Evolutionary conservation across 2,113 vertebrate genomes (phyloP), one percentile per base, ranked within the genome.

Genomic region (Phalacrocorax carbo): DNA sequence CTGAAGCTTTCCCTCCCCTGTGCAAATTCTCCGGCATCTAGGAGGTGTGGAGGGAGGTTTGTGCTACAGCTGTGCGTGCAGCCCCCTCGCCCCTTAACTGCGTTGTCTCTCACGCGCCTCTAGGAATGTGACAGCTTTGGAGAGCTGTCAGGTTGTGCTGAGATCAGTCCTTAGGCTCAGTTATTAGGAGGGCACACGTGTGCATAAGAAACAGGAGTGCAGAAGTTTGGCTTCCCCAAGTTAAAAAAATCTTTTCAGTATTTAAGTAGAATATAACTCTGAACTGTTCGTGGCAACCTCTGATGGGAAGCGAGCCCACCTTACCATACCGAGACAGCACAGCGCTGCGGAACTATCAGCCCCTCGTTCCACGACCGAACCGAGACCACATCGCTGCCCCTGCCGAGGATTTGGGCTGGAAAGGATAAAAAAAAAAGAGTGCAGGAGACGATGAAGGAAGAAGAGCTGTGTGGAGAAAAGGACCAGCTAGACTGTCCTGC

Each of bases 341-440:
- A 36, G 61, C 11, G 12, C 46, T 68, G 52, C 54, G 55, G 71
- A 72, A 77, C 15, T 26, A 29, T 21, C 66, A 46, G 34, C 30
- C 19, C 2, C 29, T 68, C 0, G 0, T 65, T 84, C 55, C 44
- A 15, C 38, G 60, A 11, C n/a, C 34, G 40, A 81, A 65, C 7
- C 1, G 12, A 81, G 82, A 95, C 25, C 32, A 48, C 11, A 15
- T 25, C 55, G 68, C 42, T 75, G 69, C 20, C 62, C 2, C 7
- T 68, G 77, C 17, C 55, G 58, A 61, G 58, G 44, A 66, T 66
- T 79, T 78, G 61, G 49, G 54, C n/a, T 57, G 30, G 73, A 86
- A 88, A 69, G 25, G 9, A 51, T 38, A 78, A 91, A 91, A 18
- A 91, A 91, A 18, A 61, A 64, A 49, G 32, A 61, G 10, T 30